A percentile compares a stretch with the other conserved stretches of the same genome.
Conservation (phyloP, 1,140 invertebrate species). For the roundworm (Caenorhabditis elegans) region DNA sequence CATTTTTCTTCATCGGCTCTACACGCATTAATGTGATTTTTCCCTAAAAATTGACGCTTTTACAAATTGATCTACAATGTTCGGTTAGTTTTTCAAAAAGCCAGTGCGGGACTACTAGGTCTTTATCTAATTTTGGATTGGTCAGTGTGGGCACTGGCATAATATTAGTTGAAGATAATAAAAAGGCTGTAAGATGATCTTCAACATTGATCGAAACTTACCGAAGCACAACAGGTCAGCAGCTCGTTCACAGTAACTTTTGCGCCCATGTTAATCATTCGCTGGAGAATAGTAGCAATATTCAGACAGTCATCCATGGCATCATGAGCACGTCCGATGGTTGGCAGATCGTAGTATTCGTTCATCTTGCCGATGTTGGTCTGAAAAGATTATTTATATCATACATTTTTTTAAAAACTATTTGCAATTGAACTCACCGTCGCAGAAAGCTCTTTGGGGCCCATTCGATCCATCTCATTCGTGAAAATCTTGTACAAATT, state of each 20-base stretch:
- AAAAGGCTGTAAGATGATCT: no score
- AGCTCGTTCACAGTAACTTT: not conserved
- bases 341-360: not conserved
- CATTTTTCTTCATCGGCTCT: no score
- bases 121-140: no score
- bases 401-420: not conserved
- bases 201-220: not conserved
- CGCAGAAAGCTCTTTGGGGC: no score
- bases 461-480: not conserved
- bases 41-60: no score
- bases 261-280: not conserved
- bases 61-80: no score
- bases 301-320: not conserved
- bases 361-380: not conserved
- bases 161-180: no score
- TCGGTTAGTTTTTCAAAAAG: no score
- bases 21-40: no score
- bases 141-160: no score
- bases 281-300: not conserved
- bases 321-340: not conserved
- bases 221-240: not conserved
- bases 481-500: not conserved
- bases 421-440: no score
- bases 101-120: no score
- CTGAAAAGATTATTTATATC: not conserved